Base-by-base conservation (phyloP, 2,888 invertebrate genomes). In the Netelia melanura region DNA sequence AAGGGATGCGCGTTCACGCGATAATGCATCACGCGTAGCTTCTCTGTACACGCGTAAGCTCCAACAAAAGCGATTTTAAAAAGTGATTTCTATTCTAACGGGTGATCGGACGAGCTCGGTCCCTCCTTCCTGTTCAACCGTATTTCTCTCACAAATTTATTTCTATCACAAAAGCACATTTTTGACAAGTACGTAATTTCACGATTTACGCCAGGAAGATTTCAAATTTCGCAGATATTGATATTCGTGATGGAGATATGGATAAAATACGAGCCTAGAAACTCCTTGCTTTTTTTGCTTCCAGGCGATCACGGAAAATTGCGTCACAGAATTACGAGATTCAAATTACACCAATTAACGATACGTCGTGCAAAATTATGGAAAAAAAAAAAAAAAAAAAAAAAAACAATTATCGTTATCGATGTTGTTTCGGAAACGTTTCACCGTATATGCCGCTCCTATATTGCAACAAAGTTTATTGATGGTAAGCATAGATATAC, bases 1-100 rank as follows among this genome's bases (percentile, higher is more conserved):
- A 65, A 65, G 30, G 10, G 56, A 65, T 58, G 70, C n/a, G 21
- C 64, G 68, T 65, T 56, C 48, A 11, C 62, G 64, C 79, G 83
- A 76, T 64, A 48, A 44, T 38, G 3, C 25, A 25, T 81, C 21
- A 14, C 68, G n/a, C 38, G 38, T 38, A n/a, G 17, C 25, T 38
- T 38, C 5, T 74, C 67, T 9, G 48, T 38, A 71, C 48, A 6
- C 48, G 3, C 11, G 17, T 14, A 9, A 38, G 11, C 65, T 14
- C n/a, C n/a, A 65, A 38, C n/a, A n/a, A 17, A 43, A 68, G 30
- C 52, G 54, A 70, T 70, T 68, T 68, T 62, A 17, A 61, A 52
- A 23, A 56, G 52, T 25, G 52, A 44, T 68, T 30, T 3, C 25
- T 11, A 25, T 11, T 43, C 17, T n/a, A 64, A n/a, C 62, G 70